These are phyloP conservation scores for Dipus sagitta DNA, from an alignment of 2,797 vertebrate genomes.

Conservation along the genomic window DNA sequence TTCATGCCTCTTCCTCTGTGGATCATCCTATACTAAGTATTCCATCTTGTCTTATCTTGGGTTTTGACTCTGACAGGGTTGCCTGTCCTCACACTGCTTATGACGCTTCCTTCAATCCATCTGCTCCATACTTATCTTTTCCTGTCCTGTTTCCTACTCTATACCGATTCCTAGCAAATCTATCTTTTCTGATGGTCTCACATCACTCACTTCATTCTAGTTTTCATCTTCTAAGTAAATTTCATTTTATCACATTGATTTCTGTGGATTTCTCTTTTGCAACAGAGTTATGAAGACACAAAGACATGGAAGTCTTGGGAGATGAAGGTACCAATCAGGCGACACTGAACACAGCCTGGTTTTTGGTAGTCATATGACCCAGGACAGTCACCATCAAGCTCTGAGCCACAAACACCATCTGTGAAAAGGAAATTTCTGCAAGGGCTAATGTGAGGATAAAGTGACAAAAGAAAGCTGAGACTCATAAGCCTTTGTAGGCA, in stretches of 20 bases:
- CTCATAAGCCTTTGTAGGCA: too few relatives aligned
- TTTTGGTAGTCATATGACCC: fast-evolving
- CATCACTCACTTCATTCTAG: neutral
- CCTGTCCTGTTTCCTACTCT: neutral
- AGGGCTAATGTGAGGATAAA: neutral
- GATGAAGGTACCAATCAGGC: neutral
- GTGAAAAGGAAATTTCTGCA: neutral
- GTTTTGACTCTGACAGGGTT: neutral
- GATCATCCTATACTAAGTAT: neutral
- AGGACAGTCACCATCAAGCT: fast-evolving
- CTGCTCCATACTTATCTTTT: neutral
- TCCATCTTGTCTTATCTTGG: neutral
- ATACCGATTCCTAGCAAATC: neutral
- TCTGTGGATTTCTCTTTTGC: neutral
- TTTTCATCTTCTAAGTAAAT: neutral
- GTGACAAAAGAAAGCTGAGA: neutral
- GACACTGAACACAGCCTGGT: neutral
- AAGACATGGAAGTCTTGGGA: fast-evolving
- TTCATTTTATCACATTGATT: fast-evolving
- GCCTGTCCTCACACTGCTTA: neutral
- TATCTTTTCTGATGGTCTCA: neutral
- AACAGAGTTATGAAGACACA: neutral
- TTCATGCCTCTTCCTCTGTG: too few relatives aligned
- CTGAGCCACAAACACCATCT: neutral
- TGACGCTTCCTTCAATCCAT: neutral